These are phyloP conservation scores for Poicephalus gulielmi DNA, from an alignment of 2,113 vertebrate genomes.

Conservation along the genomic window DNA sequence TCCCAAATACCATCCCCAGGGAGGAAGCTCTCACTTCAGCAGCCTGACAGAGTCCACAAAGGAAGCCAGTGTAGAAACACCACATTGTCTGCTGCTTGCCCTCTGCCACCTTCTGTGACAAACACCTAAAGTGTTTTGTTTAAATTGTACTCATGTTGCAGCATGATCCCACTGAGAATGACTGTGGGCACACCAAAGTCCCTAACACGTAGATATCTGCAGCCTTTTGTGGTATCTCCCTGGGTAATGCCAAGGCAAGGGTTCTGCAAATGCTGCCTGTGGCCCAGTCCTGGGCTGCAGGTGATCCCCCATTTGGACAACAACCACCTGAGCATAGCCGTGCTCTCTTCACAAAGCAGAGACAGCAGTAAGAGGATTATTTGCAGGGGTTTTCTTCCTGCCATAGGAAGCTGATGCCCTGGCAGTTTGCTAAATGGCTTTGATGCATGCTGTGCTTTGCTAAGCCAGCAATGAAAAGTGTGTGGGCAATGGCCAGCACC, in stretches of 20 bases:
- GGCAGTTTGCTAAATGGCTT: not conserved
- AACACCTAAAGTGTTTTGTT: not conserved
- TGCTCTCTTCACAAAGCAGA: not conserved
- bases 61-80: not conserved
- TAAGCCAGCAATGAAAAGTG: not conserved
- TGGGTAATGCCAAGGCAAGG: not conserved
- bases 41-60: not conserved
- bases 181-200: not conserved
- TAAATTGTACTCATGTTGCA: not conserved
- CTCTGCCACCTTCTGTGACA: not conserved
- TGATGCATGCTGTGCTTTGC: not conserved
- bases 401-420: not conserved
- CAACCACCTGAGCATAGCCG: not conserved
- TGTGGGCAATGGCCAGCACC: not conserved
- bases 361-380: not conserved
- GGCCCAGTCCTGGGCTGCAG: fast-evolving
- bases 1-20: not conserved
- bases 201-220: not conserved
- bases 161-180: fast-evolving
- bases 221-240: not conserved
- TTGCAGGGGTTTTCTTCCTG: not conserved
- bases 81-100: not conserved
- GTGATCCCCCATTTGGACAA: not conserved
- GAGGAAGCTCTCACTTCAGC: not conserved
- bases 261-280: not conserved